Conservation (phyloP, 2,888 invertebrate genomes). For the Protophormia terraenovae region DNA sequence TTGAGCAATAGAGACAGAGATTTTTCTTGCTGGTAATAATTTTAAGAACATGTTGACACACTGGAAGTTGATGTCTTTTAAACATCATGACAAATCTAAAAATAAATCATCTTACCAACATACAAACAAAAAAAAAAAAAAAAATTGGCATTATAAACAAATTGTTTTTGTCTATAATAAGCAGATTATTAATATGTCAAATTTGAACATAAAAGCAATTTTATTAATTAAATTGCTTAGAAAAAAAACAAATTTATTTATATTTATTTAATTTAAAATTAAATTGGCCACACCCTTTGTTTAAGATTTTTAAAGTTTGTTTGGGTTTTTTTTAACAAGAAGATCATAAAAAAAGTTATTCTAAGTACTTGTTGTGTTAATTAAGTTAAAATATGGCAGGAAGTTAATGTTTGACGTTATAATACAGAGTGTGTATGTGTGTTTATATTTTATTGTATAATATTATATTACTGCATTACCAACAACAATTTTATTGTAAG, state of each 20-base stretch:
- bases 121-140: background rate
- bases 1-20: background rate
- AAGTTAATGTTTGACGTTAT: too few relatives aligned
- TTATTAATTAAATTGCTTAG: background rate
- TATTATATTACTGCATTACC: too few relatives aligned
- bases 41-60: slow-evolving; percentile 36
- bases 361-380: slow-evolving; percentile 42
- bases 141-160: background rate
- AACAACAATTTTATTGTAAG: background rate
- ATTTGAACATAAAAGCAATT: background rate
- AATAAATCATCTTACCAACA: background rate
- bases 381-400: slow-evolving; percentile 10
- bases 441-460: background rate
- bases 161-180: background rate
- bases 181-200: background rate
- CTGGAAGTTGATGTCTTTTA: slow-evolving; percentile 5
- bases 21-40: background rate
- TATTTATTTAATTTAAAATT: background rate
- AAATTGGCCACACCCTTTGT: background rate
- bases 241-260: too few relatives aligned
- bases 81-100: background rate
- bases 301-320: background rate
- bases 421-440: background rate
- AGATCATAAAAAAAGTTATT: slow-evolving; percentile 9
- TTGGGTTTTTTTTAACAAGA: background rate